Base-by-base conservation (phyloP, 2,797 vertebrate genomes). In the Antrozous pallidus region DNA sequence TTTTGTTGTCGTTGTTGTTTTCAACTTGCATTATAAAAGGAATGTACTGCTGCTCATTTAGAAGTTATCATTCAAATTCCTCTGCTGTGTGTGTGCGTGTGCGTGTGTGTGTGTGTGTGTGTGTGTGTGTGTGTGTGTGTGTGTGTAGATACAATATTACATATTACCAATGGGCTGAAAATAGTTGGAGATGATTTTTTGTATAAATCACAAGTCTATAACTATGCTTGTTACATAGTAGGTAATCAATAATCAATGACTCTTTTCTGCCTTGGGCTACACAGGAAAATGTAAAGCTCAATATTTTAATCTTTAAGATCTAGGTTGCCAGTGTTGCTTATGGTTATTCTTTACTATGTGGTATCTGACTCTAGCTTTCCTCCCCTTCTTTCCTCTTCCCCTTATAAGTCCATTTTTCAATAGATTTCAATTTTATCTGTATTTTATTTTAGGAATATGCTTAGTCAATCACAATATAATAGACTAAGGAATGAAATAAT, bases 271-370 rank as follows among this genome's bases (percentile, higher is more conserved):
- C 14, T 58, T 82, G 10, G 6, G 17, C 16, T 61, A 0, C 14
- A 61, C 2, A 65, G 22, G 12, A 91, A 26, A 88, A 69, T 38
- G 20, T 45, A 92, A 2, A 82, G 10, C 26, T 87, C 28, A 77
- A 77, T 73, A 88, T 78, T 88, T 95, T 94, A 22, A 82, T 56
- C 61, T 54, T 77, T 17, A 90, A 88, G 36, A 85, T 20, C 10
- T 65, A 88, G 31, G 49, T 20, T 69, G 38, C 6, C 3, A 79
- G n/a, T n/a, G 40, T 80, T 65, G 5, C 11, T 81, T 85, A 40
- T 22, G 3, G 67, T 69, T 81, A 85, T 45, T 65, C 24, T 88
- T 90, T 33, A 45, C 74, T 33, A 61, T 40, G 26, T 31, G 20
- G 14, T 38, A 58, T 20, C n/a, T 58, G 8, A 49, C 1, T 4